Evolutionary conservation across 2,797 vertebrate genomes (phyloP).

Genomic region (Artibeus lituratus): DNA sequence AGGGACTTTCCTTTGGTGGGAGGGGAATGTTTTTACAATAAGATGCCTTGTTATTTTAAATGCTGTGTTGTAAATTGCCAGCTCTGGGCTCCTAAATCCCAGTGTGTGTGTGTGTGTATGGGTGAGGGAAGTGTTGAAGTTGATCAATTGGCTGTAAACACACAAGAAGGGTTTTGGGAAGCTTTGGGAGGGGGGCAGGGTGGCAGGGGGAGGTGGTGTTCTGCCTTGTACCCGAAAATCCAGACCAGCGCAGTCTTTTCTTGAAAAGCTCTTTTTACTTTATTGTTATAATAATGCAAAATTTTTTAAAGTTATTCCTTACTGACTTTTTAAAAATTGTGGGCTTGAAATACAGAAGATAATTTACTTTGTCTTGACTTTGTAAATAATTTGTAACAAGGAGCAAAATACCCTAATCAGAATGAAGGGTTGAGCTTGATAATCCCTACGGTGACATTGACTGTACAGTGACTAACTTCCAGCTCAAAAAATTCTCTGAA

Average conservation of each 20-base stretch:
- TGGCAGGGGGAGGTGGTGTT: background rate
- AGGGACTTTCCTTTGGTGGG: slow-evolving; percentile 46
- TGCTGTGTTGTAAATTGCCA: slow-evolving; percentile 45
- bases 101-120: background rate
- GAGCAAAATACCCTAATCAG: background rate
- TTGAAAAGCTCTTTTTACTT: slow-evolving; percentile 34
- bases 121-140: background rate
- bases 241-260: background rate
- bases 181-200: background rate
- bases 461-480: background rate
- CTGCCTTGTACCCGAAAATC: slow-evolving; percentile 4
- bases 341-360: background rate
- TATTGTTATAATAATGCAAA: background rate
- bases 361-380: background rate
- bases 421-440: background rate
- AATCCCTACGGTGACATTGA: background rate
- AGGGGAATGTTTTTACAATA: slow-evolving; percentile 46
- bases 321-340: background rate
- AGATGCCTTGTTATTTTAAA: slow-evolving; percentile 58
- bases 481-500: background rate
- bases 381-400: background rate
- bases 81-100: background rate
- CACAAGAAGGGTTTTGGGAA: background rate
- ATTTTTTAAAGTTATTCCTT: slow-evolving; percentile 7
- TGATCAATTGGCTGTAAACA: background rate